Evolutionary conservation across 1,140 invertebrate genomes (phyloP).

Genomic region (Drosophila teissieri): DNA sequence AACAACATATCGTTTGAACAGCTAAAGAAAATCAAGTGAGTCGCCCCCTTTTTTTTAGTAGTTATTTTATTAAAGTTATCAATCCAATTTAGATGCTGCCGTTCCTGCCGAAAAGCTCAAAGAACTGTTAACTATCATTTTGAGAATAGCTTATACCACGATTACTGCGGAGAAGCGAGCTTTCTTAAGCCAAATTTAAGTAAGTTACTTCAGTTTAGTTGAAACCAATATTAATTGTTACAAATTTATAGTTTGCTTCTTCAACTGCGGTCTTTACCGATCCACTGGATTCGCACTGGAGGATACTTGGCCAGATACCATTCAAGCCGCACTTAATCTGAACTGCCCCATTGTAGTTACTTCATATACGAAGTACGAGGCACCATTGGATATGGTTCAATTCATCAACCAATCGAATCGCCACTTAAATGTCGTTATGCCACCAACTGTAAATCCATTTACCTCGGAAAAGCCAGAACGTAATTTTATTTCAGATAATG

Average conservation of each 20-base stretch:
- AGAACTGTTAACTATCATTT: slow-evolving; percentile 71
- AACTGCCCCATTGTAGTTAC: slow-evolving; percentile 87
- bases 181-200: slow-evolving; percentile 87
- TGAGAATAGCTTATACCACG: slow-evolving; percentile 86
- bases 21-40: slow-evolving; percentile 71
- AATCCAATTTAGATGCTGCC: slow-evolving; percentile 62
- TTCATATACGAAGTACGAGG: slow-evolving; percentile 88
- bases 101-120: slow-evolving; percentile 52
- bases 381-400: slow-evolving; percentile 86
- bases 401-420: slow-evolving; percentile 84
- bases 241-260: slow-evolving; percentile 87
- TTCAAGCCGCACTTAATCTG: slow-evolving; percentile 85
- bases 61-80: not conserved
- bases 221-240: not conserved
- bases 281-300: slow-evolving; percentile 86
- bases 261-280: slow-evolving; percentile 89
- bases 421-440: slow-evolving; percentile 85
- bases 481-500: slow-evolving; percentile 90
- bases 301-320: slow-evolving; percentile 89
- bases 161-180: slow-evolving; percentile 85
- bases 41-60: not conserved
- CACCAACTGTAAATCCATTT: slow-evolving; percentile 87
- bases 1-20: slow-evolving; percentile 85
- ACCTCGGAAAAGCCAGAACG: slow-evolving; percentile 89
- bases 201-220: slow-evolving; percentile 38